phyloP scores from a whole-genome alignment of 1,140 invertebrate genomes.

The Phthorimaea operculella region DNA sequence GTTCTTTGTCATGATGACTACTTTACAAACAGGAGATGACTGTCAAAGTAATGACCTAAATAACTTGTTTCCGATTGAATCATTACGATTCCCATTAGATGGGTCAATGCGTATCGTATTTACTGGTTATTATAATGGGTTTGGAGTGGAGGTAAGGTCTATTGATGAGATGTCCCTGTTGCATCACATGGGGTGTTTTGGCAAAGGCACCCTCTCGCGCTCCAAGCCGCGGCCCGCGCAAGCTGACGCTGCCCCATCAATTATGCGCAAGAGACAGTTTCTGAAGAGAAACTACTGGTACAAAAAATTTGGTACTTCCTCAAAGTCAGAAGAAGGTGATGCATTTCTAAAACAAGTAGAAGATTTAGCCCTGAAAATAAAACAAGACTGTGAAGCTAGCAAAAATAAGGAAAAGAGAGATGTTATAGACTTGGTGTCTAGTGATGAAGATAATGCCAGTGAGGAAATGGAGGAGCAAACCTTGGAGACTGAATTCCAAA shows the following conservation, averaged over 20 bases:
- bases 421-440: slow-evolving; percentile 50
- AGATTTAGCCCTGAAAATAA: slow-evolving; percentile 36
- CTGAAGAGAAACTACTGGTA: slow-evolving; percentile 68
- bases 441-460: slow-evolving; percentile 39
- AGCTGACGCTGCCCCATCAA: slow-evolving; percentile 45
- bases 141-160: slow-evolving; percentile 72
- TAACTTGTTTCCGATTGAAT: slow-evolving; percentile 38
- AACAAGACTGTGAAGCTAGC: slow-evolving; percentile 25
- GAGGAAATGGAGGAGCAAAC: slow-evolving; percentile 19
- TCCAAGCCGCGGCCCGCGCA: slow-evolving; percentile 68
- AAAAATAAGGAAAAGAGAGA: slow-evolving; percentile 30
- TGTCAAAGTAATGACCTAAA: slow-evolving; percentile 48
- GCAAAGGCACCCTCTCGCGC: slow-evolving; percentile 75
- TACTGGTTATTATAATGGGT: slow-evolving; percentile 73
- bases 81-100: slow-evolving; percentile 44
- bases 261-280: slow-evolving; percentile 70
- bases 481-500: slow-evolving; percentile 13
- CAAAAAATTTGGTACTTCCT: slow-evolving; percentile 54
- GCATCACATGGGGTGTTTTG: slow-evolving; percentile 79
- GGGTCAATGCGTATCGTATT: slow-evolving; percentile 63
- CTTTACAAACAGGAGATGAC: slow-evolving; percentile 40
- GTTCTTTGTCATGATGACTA: slow-evolving; percentile 55
- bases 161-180: slow-evolving; percentile 70
- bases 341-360: slow-evolving; percentile 41
- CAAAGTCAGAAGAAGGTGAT: slow-evolving; percentile 31